Conservation (phyloP, 2,113 vertebrate species). For the Ramphastos sulfuratus region DNA sequence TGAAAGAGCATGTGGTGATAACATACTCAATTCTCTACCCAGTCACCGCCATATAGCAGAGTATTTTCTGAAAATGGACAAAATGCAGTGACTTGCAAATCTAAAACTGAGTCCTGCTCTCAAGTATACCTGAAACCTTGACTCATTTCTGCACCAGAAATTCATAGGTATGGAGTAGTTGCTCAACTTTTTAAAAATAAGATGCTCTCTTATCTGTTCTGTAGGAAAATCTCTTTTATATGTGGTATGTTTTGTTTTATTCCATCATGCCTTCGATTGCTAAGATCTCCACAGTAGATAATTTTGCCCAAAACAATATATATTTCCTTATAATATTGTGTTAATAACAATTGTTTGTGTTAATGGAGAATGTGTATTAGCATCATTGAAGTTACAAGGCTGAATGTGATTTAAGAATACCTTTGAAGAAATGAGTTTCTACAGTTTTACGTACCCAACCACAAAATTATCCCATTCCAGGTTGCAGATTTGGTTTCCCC, state of each 20-base stretch:
- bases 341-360: neutral
- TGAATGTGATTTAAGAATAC: neutral
- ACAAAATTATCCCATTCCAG: neutral
- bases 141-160: neutral
- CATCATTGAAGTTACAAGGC: neutral
- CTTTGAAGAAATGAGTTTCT: neutral
- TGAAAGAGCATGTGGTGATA: neutral
- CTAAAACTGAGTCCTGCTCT: neutral
- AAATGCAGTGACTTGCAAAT: neutral
- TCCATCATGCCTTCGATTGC: neutral
- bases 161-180: neutral
- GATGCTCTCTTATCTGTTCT: neutral
- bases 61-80: neutral
- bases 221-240: neutral
- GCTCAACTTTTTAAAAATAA: neutral
- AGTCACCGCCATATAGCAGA: neutral
- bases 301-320: neutral
- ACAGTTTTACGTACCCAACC: neutral
- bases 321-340: neutral
- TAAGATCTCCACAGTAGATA: neutral
- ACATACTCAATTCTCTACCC: accelerated
- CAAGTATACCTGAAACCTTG: neutral
- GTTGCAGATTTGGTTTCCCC: neutral
- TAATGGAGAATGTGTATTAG: neutral
- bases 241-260: neutral